Evolutionary conservation across 2,888 invertebrate species (phyloP).

Genomic region (Cistogaster globosa): DNA sequence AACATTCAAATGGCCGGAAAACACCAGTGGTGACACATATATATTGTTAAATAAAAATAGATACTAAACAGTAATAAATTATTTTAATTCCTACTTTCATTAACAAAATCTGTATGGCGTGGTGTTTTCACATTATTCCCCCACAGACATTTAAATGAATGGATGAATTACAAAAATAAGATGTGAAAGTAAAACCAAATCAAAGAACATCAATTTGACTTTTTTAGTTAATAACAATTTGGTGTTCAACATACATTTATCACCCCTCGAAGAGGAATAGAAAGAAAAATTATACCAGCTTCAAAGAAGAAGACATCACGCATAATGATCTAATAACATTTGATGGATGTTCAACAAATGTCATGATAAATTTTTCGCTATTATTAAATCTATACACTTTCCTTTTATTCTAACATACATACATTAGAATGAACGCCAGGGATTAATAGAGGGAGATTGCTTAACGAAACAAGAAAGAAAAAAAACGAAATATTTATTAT

Average conservation of each 20-base stretch:
- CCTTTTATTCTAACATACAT: slow-evolving; percentile 1
- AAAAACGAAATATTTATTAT: too few species aligned
- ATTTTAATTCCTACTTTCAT: background rate
- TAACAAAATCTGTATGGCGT: slow-evolving; percentile 2
- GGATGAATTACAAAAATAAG: slow-evolving; percentile 39
- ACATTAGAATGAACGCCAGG: too few species aligned
- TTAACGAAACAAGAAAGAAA: too few species aligned
- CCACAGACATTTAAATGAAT: background rate
- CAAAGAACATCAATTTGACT: slow-evolving; percentile 44
- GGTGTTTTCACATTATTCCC: slow-evolving; percentile 26
- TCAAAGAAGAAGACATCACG: background rate
- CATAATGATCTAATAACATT: slow-evolving; percentile 52
- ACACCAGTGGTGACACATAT: too few species aligned
- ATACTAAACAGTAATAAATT: background rate
- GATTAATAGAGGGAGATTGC: too few species aligned
- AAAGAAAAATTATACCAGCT: slow-evolving; percentile 25
- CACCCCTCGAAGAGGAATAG: slow-evolving; percentile 46
- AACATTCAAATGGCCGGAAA: too few species aligned
- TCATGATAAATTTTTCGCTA: slow-evolving; percentile 37
- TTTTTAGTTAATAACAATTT: slow-evolving; percentile 55
- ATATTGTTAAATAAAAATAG: background rate
- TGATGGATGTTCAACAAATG: slow-evolving; percentile 64
- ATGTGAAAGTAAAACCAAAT: slow-evolving; percentile 55
- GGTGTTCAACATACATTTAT: slow-evolving; percentile 52
- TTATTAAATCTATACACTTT: slow-evolving; percentile 46